Conservation (phyloP, 2,888 invertebrate genomes). For the Gastrophysa polygoni region DNA sequence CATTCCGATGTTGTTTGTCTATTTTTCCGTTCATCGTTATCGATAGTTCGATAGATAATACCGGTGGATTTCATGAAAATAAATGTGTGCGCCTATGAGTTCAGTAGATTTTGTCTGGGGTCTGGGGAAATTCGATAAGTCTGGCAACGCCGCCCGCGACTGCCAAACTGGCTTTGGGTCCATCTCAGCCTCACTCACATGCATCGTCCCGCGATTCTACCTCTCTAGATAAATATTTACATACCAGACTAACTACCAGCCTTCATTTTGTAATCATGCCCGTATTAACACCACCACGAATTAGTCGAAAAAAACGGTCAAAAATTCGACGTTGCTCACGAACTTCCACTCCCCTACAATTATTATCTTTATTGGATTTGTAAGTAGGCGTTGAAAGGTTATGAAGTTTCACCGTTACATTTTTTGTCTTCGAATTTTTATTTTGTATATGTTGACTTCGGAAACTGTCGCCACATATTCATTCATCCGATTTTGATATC, state of each 20-base stretch:
- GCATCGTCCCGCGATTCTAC: conserved; percentile 45
- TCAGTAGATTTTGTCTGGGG: neutral
- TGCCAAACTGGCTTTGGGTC: conserved; percentile 51
- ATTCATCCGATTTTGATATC: too few species aligned
- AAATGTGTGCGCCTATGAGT: too few species aligned
- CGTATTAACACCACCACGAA: conserved; percentile 46
- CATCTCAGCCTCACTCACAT: conserved; percentile 7
- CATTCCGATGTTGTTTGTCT: too few species aligned
- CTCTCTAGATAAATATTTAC: conserved; percentile 55
- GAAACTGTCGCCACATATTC: too few species aligned
- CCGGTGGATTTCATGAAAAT: too few species aligned
- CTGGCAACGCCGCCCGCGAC: conserved; percentile 41
- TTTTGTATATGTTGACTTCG: too few species aligned
- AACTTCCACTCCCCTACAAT: neutral
- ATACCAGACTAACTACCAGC: conserved; percentile 52
- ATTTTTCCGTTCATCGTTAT: too few species aligned
- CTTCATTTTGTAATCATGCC: conserved; percentile 49
- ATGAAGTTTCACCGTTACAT: too few species aligned
- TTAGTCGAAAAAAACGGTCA: conserved; percentile 35
- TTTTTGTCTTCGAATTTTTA: too few species aligned
- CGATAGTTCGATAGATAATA: too few species aligned
- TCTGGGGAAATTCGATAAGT: neutral
- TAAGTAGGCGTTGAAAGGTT: too few species aligned
- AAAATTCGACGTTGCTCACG: conserved; percentile 7
- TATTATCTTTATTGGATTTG: too few species aligned